phyloP scores from a whole-genome alignment of 2,888 invertebrate species.

The Ophion obscuratus region DNA sequence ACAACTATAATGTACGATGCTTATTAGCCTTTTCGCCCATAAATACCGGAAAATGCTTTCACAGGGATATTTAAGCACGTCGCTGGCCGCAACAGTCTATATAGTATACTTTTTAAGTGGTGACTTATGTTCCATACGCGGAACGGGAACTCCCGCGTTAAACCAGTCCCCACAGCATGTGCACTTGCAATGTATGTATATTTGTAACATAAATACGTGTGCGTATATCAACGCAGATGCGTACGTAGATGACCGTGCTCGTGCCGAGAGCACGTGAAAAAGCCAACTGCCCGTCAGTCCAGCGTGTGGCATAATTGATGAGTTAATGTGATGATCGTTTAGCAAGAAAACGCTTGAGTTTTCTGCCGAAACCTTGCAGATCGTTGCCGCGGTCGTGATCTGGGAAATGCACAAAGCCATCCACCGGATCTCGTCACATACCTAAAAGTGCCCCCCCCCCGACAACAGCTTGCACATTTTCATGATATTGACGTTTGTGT shows the following conservation, averaged over 20 bases:
- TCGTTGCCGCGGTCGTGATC: slow-evolving; percentile 58
- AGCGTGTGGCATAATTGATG: slow-evolving; percentile 64
- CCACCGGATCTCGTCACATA: slow-evolving; percentile 20
- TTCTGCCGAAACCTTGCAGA: slow-evolving; percentile 66
- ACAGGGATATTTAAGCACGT: slow-evolving; percentile 45
- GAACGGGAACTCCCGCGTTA: slow-evolving; percentile 61
- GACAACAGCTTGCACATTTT: slow-evolving; percentile 43
- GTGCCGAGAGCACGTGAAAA: slow-evolving; percentile 55
- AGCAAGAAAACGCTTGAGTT: slow-evolving; percentile 70
- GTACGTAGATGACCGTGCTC: slow-evolving; percentile 29
- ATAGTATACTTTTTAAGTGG: slow-evolving; percentile 64
- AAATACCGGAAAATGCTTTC: slow-evolving; percentile 44
- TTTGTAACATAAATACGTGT: neutral
- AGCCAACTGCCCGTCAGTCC: slow-evolving; percentile 23
- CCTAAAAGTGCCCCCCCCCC: neutral
- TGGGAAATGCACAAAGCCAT: slow-evolving; percentile 50
- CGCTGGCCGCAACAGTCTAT: slow-evolving; percentile 25
- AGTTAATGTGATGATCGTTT: slow-evolving; percentile 71
- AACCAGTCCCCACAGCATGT: slow-evolving; percentile 32
- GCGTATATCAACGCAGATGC: neutral
- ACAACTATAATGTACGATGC: neutral
- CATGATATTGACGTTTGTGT: neutral
- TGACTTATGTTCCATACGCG: slow-evolving; percentile 67
- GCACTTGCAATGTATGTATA: slow-evolving; percentile 15
- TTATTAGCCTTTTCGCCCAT: slow-evolving; percentile 27